Evolutionary conservation across 2,888 invertebrate genomes (phyloP).

Genomic region (Deladenus siricidicola): DNA sequence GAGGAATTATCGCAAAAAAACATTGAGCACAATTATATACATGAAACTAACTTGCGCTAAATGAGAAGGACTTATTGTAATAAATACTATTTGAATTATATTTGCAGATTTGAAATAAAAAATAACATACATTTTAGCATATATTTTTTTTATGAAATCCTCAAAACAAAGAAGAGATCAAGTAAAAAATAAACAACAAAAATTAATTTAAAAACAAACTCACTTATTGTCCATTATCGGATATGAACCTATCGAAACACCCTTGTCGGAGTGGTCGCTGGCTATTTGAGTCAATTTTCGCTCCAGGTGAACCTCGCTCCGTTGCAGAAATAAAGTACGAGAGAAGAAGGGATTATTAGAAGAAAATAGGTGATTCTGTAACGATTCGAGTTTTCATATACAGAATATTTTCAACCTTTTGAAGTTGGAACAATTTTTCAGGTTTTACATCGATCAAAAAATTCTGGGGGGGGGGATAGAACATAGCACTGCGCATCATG

Average conservation of each 20-base stretch:
- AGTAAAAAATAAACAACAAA: background rate
- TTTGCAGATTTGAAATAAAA: background rate
- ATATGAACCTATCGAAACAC: slow-evolving; percentile 62
- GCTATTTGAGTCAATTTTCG: slow-evolving; percentile 57
- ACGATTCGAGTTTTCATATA: too few species aligned
- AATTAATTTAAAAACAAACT: background rate
- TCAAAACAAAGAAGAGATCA: background rate
- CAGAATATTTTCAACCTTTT: too few species aligned
- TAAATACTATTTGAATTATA: too few species aligned
- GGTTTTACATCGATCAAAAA: too few species aligned
- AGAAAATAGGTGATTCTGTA: slow-evolving; percentile 45
- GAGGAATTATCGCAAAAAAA: too few species aligned
- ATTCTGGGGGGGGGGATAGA: too few species aligned
- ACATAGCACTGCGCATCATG: too few species aligned
- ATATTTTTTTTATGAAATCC: background rate
- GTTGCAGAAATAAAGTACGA: slow-evolving; percentile 52
- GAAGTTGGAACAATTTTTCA: too few species aligned
- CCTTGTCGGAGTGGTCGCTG: slow-evolving; percentile 54
- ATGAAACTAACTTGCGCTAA: too few species aligned
- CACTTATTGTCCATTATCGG: slow-evolving; percentile 58
- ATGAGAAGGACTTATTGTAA: too few species aligned
- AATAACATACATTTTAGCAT: background rate
- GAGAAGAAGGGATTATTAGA: slow-evolving; percentile 27
- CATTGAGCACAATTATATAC: too few species aligned
- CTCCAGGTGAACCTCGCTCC: slow-evolving; percentile 56